Evolutionary conservation across 2,797 vertebrate genomes (phyloP).

Genomic region (Molothrus ater): DNA sequence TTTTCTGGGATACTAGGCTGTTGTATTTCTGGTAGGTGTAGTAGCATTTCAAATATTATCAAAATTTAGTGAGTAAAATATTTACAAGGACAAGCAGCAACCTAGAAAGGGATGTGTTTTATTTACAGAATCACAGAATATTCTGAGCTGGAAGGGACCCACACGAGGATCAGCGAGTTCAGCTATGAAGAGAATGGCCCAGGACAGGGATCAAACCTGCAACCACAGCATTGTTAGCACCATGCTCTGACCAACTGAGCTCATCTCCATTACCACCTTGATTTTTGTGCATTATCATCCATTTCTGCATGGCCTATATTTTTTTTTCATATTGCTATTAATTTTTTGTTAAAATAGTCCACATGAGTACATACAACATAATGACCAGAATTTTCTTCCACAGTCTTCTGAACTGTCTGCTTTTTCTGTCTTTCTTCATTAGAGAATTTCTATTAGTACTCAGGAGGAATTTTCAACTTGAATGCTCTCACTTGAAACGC

Average conservation of each 20-base stretch:
- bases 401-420: neutral
- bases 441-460: neutral
- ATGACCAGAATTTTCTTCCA: neutral
- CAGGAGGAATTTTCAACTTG: neutral
- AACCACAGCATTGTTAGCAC: neutral
- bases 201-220: neutral
- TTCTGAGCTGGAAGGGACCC: neutral
- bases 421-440: neutral
- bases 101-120: neutral
- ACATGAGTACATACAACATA: neutral
- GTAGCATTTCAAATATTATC: neutral
- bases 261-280: neutral
- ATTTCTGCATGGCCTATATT: neutral
- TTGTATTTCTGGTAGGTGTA: neutral
- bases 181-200: neutral
- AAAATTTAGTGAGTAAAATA: neutral
- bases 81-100: neutral
- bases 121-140: neutral
- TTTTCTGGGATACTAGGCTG: neutral
- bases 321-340: neutral
- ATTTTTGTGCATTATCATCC: neutral
- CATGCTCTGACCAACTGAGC: neutral
- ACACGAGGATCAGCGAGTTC: accelerated
- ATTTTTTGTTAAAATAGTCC: neutral
- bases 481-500: neutral